Evolutionary conservation across 1,140 invertebrate species (phyloP).

Genomic region (Geopemphigus sp.): DNA sequence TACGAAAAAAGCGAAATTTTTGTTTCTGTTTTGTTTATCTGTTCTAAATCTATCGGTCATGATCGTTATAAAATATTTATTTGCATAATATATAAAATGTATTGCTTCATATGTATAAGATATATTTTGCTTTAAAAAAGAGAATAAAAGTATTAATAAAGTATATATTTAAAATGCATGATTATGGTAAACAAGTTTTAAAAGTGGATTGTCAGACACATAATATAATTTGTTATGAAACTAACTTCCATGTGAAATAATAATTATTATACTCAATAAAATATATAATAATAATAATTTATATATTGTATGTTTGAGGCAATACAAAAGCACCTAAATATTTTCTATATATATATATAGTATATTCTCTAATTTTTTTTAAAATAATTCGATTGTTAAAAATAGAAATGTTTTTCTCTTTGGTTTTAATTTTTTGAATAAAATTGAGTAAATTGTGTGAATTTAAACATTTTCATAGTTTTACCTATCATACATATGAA

Average conservation of each 20-base stretch:
- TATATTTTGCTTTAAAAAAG: not conserved
- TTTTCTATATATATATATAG: not conserved
- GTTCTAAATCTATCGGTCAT: not conserved
- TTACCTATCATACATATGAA: not conserved
- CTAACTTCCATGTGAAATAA: not conserved
- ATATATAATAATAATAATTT: not conserved
- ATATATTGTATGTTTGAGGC: not conserved
- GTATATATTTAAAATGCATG: slow-evolving; percentile 19
- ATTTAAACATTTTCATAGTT: not conserved
- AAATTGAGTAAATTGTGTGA: slow-evolving; percentile 15
- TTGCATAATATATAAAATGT: slow-evolving; percentile 13
- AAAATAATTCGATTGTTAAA: slow-evolving; percentile 32
- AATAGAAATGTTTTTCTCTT: slow-evolving; percentile 9
- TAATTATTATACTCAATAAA: not conserved
- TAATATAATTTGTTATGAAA: not conserved
- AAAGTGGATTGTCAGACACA: slow-evolving; percentile 33
- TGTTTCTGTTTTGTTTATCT: no score
- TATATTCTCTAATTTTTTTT: not conserved
- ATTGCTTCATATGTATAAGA: slow-evolving; percentile 23
- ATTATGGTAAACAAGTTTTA: slow-evolving; percentile 8
- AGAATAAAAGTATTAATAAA: not conserved
- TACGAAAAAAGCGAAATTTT: no score
- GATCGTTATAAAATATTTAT: not conserved
- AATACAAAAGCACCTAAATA: slow-evolving; percentile 34
- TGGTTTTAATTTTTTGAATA: not conserved